Conservation (phyloP, 2,797 vertebrate genomes). For the Sus cebifrons region DNA sequence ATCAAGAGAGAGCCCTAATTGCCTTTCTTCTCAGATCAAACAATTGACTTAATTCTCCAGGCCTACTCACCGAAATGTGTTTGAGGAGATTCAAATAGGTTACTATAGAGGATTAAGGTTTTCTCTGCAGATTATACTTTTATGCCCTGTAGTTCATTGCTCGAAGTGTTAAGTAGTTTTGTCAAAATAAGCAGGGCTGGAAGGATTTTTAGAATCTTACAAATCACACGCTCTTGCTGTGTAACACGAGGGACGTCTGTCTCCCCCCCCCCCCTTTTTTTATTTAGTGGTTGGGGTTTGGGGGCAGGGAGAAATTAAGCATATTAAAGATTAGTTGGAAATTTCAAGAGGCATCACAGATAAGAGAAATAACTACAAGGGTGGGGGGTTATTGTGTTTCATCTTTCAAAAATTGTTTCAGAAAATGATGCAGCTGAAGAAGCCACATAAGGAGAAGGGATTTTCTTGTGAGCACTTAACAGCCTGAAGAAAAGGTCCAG, state of each 20-base stretch:
- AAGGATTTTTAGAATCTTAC: conserved; percentile 82
- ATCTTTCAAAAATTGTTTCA: conserved; percentile 75
- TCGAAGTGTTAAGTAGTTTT: conserved; percentile 86
- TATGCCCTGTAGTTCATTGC: conserved; percentile 80
- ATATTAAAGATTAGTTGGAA: conserved; percentile 79
- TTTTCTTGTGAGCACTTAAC: conserved; percentile 75
- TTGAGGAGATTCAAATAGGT: conserved; percentile 87
- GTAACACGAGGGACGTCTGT: conserved; percentile 54
- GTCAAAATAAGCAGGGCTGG: conserved; percentile 84
- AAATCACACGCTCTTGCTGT: conserved; percentile 81
- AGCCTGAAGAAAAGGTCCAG: conserved; percentile 68
- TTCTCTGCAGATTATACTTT: conserved; percentile 76
- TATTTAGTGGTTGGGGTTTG: conserved; percentile 56
- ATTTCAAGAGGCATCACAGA: conserved; percentile 76
- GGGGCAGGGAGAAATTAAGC: conserved; percentile 71
- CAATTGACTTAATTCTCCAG: conserved; percentile 86
- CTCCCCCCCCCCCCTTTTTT: background rate
- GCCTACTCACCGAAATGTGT: conserved; percentile 82
- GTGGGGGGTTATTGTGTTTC: conserved; percentile 65
- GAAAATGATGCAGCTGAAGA: conserved; percentile 62
- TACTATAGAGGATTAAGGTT: conserved; percentile 81
- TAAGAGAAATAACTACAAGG: conserved; percentile 64
- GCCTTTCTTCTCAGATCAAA: conserved; percentile 89
- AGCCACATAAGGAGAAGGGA: conserved; percentile 74
- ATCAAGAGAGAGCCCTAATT: conserved; percentile 89